These are phyloP conservation scores for Limnephilus lunatus DNA, from an alignment of 2,888 invertebrate species.

Conservation along the genomic window DNA sequence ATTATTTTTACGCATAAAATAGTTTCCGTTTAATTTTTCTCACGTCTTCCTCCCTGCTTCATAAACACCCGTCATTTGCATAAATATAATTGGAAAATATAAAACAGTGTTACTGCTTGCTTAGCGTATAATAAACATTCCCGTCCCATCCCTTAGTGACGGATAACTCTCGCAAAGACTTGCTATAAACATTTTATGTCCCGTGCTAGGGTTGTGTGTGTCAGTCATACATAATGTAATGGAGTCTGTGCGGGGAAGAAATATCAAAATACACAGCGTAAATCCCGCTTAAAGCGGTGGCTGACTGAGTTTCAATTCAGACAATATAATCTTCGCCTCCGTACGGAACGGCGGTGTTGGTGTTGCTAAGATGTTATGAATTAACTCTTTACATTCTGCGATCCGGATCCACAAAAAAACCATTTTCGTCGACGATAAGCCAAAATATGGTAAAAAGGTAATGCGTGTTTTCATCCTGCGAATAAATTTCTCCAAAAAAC, in stretches of 20 bases:
- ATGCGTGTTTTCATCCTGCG: no score
- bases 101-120: not conserved
- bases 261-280: constrained; percentile 48
- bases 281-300: constrained; percentile 39
- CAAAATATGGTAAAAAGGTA: not conserved
- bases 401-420: constrained; percentile 26
- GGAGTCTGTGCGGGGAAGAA: constrained; percentile 28
- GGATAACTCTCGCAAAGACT: constrained; percentile 19
- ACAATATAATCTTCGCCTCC: constrained; percentile 37
- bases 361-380: not conserved
- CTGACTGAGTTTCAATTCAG: constrained; percentile 53
- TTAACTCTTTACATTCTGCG: constrained; percentile 33
- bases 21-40: not conserved
- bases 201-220: constrained; percentile 29
- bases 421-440: not conserved
- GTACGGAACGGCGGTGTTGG: constrained; percentile 18
- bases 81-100: constrained; percentile 11
- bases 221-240: constrained; percentile 47
- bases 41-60: not conserved
- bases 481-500: no score
- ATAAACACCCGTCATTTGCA: not conserved
- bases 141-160: not conserved
- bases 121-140: constrained; percentile 2
- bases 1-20: not conserved
- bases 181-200: constrained; percentile 46